A percentile compares a stretch with the other conserved stretches of the same genome.
Evolutionary conservation across 2,113 vertebrate genomes (phyloP).

Genomic region (Athene noctua): DNA sequence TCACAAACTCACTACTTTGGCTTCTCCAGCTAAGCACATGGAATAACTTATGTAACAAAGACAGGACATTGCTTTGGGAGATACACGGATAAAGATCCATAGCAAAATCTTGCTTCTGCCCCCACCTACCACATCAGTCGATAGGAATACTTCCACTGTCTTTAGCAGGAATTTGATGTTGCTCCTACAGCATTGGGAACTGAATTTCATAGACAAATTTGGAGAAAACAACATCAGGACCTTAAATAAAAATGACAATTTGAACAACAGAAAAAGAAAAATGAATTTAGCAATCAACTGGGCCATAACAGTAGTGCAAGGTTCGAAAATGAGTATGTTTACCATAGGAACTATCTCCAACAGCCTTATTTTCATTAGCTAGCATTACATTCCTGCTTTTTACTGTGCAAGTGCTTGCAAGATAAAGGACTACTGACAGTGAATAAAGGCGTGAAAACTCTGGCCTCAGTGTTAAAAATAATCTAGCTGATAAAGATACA

Average conservation of each 20-base stretch:
- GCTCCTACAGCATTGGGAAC: not conserved
- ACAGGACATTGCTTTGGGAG: not conserved
- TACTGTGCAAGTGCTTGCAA: not conserved
- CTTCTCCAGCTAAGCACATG: not conserved
- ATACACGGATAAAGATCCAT: not conserved
- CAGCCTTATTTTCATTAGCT: not conserved
- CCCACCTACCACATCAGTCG: not conserved
- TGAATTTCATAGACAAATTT: not conserved
- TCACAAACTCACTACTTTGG: not conserved
- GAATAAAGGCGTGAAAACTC: not conserved
- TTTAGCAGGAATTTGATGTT: not conserved
- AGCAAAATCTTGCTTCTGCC: not conserved
- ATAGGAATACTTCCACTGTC: not conserved
- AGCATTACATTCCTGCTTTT: not conserved
- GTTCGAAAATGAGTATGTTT: not conserved
- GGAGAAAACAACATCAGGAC: not conserved
- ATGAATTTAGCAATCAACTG: not conserved
- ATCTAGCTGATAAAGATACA: not conserved
- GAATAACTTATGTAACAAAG: not conserved
- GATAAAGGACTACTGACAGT: not conserved
- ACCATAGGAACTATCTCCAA: not conserved
- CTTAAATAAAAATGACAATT: not conserved
- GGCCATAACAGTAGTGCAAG: not conserved
- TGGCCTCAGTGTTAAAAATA: not conserved
- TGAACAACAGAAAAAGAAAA: not conserved